Conservation (phyloP, 2,888 invertebrate genomes). For the Drosophila suboccidentalis region DNA sequence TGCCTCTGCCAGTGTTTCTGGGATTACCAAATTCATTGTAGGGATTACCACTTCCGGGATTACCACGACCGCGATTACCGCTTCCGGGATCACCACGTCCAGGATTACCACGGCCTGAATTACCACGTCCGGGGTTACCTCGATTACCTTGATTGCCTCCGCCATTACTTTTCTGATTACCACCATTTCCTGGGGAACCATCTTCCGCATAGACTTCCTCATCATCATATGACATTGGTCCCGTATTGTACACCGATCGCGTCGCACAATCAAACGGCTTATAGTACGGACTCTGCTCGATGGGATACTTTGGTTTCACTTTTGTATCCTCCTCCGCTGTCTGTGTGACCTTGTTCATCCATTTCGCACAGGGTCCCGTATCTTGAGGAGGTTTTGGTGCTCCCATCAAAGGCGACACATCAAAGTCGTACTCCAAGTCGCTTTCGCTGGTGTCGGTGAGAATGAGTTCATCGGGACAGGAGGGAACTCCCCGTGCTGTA, state of each 20-base stretch:
- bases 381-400: neutral
- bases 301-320: constrained; percentile 46
- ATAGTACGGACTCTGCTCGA: constrained; percentile 48
- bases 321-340: neutral
- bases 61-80: no score
- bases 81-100: neutral
- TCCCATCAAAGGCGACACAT: constrained; percentile 87
- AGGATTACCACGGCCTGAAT: no score
- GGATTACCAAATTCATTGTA: neutral
- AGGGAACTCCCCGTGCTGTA: constrained; percentile 53
- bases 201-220: neutral
- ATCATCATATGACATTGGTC: neutral
- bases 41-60: neutral
- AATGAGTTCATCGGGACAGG: constrained; percentile 69
- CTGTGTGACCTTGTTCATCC: neutral
- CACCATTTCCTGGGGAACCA: neutral
- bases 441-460: constrained; percentile 84
- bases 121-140: neutral
- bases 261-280: constrained; percentile 4
- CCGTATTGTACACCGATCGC: neutral
- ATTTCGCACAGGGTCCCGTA: neutral
- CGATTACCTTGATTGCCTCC: neutral
- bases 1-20: neutral
- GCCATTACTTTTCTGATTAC: neutral
- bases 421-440: constrained; percentile 90